Conservation (phyloP, 1,140 invertebrate genomes). For the Whitmania pigra region DNA sequence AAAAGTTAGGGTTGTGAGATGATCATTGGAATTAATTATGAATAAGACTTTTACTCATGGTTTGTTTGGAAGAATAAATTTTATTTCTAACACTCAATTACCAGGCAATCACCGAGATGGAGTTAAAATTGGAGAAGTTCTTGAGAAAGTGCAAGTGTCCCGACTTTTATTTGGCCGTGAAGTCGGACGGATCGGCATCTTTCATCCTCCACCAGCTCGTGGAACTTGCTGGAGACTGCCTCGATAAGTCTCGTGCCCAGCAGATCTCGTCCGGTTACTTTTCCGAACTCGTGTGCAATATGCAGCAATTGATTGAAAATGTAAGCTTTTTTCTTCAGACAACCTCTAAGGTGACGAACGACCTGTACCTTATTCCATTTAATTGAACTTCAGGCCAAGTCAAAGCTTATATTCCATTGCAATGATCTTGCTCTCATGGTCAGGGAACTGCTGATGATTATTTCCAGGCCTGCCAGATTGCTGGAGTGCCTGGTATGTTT, state of each 20-base stretch:
- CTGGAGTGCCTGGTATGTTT: slow-evolving; percentile 67
- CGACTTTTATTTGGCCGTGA: background rate
- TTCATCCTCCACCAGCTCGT: background rate
- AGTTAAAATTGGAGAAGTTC: background rate
- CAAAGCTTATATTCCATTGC: background rate
- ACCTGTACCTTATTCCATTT: background rate
- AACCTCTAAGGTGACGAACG: background rate
- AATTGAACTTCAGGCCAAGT: background rate
- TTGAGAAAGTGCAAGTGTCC: background rate
- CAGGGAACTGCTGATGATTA: slow-evolving; percentile 80
- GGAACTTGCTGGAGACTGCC: background rate
- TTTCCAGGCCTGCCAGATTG: slow-evolving; percentile 86
- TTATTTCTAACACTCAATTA: too few relatives aligned
- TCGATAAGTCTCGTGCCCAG: background rate
- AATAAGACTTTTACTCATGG: too few relatives aligned
- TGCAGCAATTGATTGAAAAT: slow-evolving; percentile 5
- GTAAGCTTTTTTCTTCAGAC: background rate
- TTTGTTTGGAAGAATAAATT: too few relatives aligned
- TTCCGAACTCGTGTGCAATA: background rate
- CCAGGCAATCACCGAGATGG: background rate
- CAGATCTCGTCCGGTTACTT: background rate
- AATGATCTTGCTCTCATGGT: slow-evolving; percentile 52
- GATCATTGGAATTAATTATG: too few relatives aligned
- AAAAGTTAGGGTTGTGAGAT: too few relatives aligned
- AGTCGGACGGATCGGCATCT: slow-evolving; percentile 2